phyloP scores from a whole-genome alignment of 2,888 invertebrate species.

The Xestia c-nigrum region DNA sequence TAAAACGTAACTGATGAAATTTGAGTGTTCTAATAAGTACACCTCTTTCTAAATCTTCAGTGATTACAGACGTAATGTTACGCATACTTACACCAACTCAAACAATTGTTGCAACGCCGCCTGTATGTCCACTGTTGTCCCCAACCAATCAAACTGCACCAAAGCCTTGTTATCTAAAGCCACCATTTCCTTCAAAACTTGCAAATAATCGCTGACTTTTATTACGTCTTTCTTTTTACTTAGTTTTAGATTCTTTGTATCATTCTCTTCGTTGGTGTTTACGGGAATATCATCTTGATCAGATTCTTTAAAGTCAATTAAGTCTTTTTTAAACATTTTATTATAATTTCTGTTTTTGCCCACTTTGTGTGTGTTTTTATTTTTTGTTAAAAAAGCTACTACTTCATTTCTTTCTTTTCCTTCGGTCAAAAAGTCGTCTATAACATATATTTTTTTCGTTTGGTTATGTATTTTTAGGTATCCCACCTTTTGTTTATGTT shows the following conservation, averaged over 20 bases:
- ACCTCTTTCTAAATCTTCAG: too few relatives aligned
- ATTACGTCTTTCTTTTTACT: slow-evolving; percentile 36
- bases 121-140: slow-evolving; percentile 78
- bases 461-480: slow-evolving; percentile 36
- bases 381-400: neutral
- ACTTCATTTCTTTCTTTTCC: neutral
- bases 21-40: neutral
- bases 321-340: neutral
- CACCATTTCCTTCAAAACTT: slow-evolving; percentile 78
- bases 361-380: neutral
- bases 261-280: neutral
- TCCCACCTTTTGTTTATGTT: slow-evolving; percentile 25
- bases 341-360: neutral
- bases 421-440: slow-evolving; percentile 22
- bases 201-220: slow-evolving; percentile 65
- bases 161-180: slow-evolving; percentile 69
- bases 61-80: neutral
- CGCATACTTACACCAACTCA: slow-evolving; percentile 76
- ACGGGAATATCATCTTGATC: neutral
- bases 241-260: slow-evolving; percentile 13
- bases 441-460: slow-evolving; percentile 31
- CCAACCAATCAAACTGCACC: slow-evolving; percentile 80
- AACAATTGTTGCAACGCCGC: slow-evolving; percentile 73
- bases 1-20: neutral
- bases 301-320: neutral